Evolutionary conservation across 2,797 vertebrate genomes (phyloP).

Genomic region (Lithobates pipiens): DNA sequence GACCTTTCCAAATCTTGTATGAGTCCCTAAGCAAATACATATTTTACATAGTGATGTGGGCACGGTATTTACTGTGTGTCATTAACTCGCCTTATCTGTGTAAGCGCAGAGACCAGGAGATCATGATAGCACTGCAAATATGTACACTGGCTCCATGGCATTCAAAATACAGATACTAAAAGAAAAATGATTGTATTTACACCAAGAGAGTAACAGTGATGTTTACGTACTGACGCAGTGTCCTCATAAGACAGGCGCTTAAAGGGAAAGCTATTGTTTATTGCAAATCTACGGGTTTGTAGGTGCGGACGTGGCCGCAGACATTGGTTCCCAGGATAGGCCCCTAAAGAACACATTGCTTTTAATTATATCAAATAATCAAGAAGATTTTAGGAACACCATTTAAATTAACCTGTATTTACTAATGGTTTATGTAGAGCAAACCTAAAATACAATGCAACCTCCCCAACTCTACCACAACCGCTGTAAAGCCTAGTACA

Average conservation of each 20-base stretch:
- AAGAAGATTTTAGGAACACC: no score
- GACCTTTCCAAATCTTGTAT: background rate
- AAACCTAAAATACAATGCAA: no score
- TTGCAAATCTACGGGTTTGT: no score
- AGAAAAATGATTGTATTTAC: slow-evolving; percentile 30
- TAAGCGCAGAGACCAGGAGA: slow-evolving; percentile 2
- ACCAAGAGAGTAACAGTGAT: background rate
- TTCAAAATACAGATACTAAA: background rate
- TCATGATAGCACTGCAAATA: slow-evolving; percentile 31
- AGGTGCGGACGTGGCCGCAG: no score
- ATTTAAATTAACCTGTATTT: no score
- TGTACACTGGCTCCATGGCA: background rate
- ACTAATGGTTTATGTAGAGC: no score
- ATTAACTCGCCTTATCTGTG: slow-evolving; percentile 18
- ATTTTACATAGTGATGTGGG: slow-evolving; percentile 12
- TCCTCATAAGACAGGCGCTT: background rate
- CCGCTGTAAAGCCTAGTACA: no score
- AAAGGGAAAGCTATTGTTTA: background rate
- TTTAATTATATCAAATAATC: no score
- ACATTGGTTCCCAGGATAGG: no score
- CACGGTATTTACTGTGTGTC: background rate
- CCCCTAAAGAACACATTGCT: no score
- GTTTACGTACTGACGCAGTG: background rate
- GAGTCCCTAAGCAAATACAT: slow-evolving; percentile 5
- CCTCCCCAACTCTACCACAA: no score